A percentile compares a stretch with the other conserved stretches of the same genome.
Conservation (phyloP, 2,797 vertebrate species). For the Parauchenoglanis punctatus region DNA sequence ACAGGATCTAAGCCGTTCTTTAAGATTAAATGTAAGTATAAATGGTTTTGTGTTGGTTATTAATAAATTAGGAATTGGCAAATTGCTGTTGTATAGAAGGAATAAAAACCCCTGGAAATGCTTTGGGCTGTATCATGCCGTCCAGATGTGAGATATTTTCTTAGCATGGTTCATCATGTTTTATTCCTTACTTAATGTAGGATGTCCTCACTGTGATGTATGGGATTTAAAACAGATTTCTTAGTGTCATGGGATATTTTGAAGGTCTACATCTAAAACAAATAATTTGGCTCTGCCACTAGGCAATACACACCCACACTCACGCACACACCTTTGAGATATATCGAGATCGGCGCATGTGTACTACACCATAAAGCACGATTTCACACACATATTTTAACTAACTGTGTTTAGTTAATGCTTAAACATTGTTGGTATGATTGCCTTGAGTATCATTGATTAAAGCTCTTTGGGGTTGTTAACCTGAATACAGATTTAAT, state of each 20-base stretch:
- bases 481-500: constrained; percentile 40
- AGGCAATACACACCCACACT: background rate
- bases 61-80: background rate
- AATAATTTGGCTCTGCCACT: background rate
- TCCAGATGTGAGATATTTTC: background rate
- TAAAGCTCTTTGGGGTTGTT: constrained; percentile 31
- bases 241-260: background rate
- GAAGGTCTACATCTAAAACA: background rate
- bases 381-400: too few relatives aligned
- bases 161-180: background rate
- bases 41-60: background rate
- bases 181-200: background rate
- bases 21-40: background rate
- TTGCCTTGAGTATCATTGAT: constrained; percentile 14
- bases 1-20: background rate
- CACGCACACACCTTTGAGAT: constrained; percentile 1
- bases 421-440: background rate
- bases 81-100: background rate
- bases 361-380: background rate
- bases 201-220: background rate
- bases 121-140: too few relatives aligned
- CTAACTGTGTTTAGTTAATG: background rate
- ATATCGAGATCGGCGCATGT: background rate
- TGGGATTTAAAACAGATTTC: background rate
- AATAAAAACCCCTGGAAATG: background rate